Percentiles rank a stretch among this genome's conserved stretches.
Conservation (phyloP, 2,113 vertebrate species). For the Corythornis cristatus region DNA sequence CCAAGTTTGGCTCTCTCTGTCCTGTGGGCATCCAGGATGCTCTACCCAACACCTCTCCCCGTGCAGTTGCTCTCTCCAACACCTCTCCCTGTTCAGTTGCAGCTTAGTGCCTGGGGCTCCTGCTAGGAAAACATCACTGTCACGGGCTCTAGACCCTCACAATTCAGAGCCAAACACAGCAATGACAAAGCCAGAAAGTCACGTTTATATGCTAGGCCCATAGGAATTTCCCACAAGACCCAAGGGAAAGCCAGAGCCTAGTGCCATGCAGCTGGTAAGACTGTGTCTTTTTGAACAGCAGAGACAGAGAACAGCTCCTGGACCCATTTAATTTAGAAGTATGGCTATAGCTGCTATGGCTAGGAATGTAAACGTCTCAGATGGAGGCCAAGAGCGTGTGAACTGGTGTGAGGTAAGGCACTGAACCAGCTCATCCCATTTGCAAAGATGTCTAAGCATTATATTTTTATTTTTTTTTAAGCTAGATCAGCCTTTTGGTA, state of each 20-base stretch:
- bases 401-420: not conserved
- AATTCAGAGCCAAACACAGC: not conserved
- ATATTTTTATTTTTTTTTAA: not conserved
- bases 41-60: not conserved
- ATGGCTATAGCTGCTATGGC: not conserved
- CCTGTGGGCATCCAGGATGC: not conserved
- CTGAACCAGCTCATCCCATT: not conserved
- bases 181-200: not conserved
- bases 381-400: not conserved
- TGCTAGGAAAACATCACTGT: fast-evolving
- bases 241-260: not conserved
- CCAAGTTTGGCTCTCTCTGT: not conserved
- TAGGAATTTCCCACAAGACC: not conserved
- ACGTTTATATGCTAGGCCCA: not conserved
- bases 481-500: not conserved
- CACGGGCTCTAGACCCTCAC: not conserved
- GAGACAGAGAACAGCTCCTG: not conserved
- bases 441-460: not conserved
- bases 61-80: fast-evolving
- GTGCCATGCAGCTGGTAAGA: not conserved
- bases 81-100: too few species aligned
- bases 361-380: not conserved
- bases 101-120: not conserved
- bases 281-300: not conserved
- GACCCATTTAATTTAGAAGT: not conserved